Evolutionary conservation across 2,888 invertebrate genomes (phyloP), one percentile per base, ranked within the genome.

Genomic region (Pristionchus arcanus): DNA sequence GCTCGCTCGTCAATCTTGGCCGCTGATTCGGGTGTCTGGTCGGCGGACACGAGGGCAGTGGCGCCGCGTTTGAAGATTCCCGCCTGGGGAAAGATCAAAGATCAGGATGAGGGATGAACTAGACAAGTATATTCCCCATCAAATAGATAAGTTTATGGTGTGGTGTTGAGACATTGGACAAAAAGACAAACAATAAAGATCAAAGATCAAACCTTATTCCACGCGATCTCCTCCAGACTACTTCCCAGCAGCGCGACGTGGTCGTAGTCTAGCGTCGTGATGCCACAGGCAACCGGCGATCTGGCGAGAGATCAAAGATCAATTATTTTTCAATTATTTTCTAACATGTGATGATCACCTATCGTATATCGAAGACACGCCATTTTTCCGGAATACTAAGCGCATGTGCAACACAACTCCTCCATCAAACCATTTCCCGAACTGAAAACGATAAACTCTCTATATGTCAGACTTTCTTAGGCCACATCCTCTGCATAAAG

Each of bases 221-320:
- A 97, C 0, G 99, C 98, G 92, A 99, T 99, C 95, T 97, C 96
- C 66, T 97, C 96, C 25, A 99, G 94, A 0, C 97, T 97, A 90
- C 97, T 96, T 2, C 99, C 99, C n/a, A 97, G 95, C 68, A 98
- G 95, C 0, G 96, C 96, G 0, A 97, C 97, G 95, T 99, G 99
- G 95, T 99, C 99, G 59, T 98, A 95, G 0, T 97, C 98, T 90
- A 99, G 96, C 0, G 98, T 97, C 0, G 98, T 97, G 90, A 99
- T 97, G 89, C 98, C 99, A 90, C 97, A 97, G 2, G 98, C 97
- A 42, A 97, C 96, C 0, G 97, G 97, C 93, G 97, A 97, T 93
- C 97, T 97, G 95, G 11, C 1, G 19, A 42, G 53, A 59, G 53
- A 90, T 74, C 42, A 86, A 74, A 68, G 28, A 42, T 49, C 68